phyloP scores from a whole-genome alignment of 2,113 vertebrate genomes.

The Australoheros scitulus region DNA sequence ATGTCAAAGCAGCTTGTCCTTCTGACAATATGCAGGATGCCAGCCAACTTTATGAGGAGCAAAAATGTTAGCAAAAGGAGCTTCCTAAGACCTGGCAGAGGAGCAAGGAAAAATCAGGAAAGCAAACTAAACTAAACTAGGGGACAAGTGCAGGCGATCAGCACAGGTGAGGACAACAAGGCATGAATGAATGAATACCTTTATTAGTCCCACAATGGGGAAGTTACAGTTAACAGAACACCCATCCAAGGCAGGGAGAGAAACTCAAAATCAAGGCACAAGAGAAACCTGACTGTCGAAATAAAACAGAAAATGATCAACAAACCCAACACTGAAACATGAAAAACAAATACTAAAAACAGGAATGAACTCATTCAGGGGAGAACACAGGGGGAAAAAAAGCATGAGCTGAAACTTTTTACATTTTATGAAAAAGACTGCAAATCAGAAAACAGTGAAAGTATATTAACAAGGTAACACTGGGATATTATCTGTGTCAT shows the following conservation, averaged over 20 bases:
- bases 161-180: too few species aligned
- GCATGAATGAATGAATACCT: too few species aligned
- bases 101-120: too few species aligned
- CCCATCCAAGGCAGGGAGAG: not conserved
- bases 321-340: not conserved
- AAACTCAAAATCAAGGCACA: not conserved
- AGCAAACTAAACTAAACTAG: too few species aligned
- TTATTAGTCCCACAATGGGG: too few species aligned
- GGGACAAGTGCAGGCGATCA: too few species aligned
- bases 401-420: not conserved
- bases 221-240: too few species aligned
- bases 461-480: rapidly evolving
- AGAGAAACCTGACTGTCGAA: not conserved
- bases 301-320: not conserved
- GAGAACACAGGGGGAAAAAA: not conserved
- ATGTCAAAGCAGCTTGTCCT: too few species aligned
- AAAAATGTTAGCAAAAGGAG: too few species aligned
- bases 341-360: not conserved
- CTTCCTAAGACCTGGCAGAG: too few species aligned
- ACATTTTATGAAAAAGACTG: not conserved
- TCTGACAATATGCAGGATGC: too few species aligned
- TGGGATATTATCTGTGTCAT: not conserved
- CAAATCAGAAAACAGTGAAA: not conserved
- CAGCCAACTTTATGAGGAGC: too few species aligned
- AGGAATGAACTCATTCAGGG: not conserved